Evolutionary conservation across 2,797 vertebrate species (phyloP).

Genomic region (Picus viridis): DNA sequence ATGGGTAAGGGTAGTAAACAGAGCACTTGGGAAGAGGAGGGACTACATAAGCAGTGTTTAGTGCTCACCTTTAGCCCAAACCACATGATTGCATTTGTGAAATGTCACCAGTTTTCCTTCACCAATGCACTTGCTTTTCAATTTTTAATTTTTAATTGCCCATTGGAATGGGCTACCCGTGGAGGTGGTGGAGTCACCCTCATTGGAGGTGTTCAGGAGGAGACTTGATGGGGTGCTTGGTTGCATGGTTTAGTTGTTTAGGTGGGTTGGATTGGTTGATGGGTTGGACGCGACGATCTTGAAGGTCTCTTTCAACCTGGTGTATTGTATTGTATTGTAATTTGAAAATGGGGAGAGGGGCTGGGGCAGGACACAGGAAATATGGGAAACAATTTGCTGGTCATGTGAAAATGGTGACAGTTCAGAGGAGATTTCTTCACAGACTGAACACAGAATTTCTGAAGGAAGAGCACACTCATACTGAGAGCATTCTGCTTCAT

Average conservation of each 20-base stretch:
- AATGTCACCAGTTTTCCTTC: neutral
- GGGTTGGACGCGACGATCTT: too few relatives aligned
- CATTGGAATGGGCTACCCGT: too few relatives aligned
- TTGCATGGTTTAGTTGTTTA: too few relatives aligned
- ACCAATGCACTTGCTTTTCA: neutral
- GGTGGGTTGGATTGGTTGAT: too few relatives aligned
- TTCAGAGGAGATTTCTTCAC: neutral
- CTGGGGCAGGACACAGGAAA: too few relatives aligned
- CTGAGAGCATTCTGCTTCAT: neutral
- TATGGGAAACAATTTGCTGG: neutral
- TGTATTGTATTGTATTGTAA: too few relatives aligned
- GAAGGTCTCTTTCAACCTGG: too few relatives aligned
- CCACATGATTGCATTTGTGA: neutral
- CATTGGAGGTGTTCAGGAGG: too few relatives aligned
- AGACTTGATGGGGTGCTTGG: too few relatives aligned
- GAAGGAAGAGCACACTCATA: conserved; percentile 32
- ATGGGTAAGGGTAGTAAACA: neutral
- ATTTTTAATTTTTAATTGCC: too few relatives aligned
- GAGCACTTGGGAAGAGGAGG: neutral
- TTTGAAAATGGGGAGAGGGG: neutral
- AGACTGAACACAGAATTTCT: conserved; percentile 22
- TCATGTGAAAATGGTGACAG: neutral
- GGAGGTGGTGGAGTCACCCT: too few relatives aligned
- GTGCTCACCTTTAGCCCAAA: neutral
- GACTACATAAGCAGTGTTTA: neutral